Evolutionary conservation across 2,888 invertebrate species (phyloP).

Genomic region (Polyploca ridens): DNA sequence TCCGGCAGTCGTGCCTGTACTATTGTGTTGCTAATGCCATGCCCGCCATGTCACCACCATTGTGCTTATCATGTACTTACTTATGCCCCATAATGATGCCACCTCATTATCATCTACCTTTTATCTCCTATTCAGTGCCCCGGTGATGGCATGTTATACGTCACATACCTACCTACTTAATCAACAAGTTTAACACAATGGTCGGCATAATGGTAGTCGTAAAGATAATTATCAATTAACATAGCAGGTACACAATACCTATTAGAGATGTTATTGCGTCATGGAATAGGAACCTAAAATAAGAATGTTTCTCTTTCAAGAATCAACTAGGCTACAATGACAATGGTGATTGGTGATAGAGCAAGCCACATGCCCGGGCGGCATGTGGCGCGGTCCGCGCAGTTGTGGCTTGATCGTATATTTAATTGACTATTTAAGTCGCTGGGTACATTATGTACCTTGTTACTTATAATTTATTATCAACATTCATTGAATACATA

Average conservation of each 20-base stretch:
- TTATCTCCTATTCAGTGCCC: slow-evolving; percentile 21
- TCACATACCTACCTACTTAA: slow-evolving; percentile 8
- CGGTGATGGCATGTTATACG: neutral
- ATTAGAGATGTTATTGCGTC: slow-evolving; percentile 20
- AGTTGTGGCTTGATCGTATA: neutral
- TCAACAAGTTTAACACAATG: slow-evolving; percentile 14
- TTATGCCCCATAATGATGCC: slow-evolving; percentile 27
- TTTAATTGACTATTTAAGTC: neutral
- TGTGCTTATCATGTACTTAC: slow-evolving; percentile 50
- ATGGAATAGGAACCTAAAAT: slow-evolving; percentile 17
- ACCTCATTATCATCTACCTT: slow-evolving; percentile 34
- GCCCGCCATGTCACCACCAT: slow-evolving; percentile 49
- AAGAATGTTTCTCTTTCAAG: slow-evolving; percentile 22
- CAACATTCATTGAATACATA: slow-evolving; percentile 1
- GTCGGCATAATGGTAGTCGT: slow-evolving; percentile 9
- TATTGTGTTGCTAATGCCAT: slow-evolving; percentile 63
- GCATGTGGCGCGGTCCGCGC: neutral
- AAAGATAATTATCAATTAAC: slow-evolving; percentile 13
- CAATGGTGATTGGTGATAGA: neutral
- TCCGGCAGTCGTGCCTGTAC: slow-evolving; percentile 24
- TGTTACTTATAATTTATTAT: neutral
- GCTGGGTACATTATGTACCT: neutral
- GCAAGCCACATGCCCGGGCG: neutral
- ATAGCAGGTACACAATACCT: slow-evolving; percentile 11
- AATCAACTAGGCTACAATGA: slow-evolving; percentile 8